A percentile compares a stretch with the other conserved stretches of the same genome.
These are phyloP conservation scores for Dynastes maya DNA, from an alignment of 2,888 invertebrate genomes.

Conservation along the genomic window DNA sequence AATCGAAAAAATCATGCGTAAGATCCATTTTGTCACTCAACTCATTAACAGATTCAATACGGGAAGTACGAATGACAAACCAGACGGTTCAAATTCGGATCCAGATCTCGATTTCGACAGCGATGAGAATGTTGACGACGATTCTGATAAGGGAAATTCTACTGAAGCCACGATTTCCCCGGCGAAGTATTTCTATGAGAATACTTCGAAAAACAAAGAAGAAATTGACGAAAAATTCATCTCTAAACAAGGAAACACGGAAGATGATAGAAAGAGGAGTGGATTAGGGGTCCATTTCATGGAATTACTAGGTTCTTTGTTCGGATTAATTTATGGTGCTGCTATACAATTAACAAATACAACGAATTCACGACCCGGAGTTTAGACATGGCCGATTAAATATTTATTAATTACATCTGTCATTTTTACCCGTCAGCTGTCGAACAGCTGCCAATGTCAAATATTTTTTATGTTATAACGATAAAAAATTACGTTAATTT, in stretches of 20 bases:
- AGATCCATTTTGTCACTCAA: constrained; percentile 54
- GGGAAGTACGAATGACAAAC: background rate
- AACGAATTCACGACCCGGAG: constrained; percentile 9
- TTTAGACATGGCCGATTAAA: background rate
- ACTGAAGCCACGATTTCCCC: background rate
- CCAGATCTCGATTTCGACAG: constrained; percentile 45
- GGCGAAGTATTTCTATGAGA: background rate
- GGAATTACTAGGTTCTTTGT: constrained; percentile 62
- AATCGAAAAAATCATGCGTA: constrained; percentile 55
- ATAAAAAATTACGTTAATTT: too few relatives aligned
- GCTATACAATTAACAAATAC: constrained; percentile 56
- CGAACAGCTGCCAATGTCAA: too few relatives aligned
- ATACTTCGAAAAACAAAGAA: background rate
- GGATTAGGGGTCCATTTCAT: constrained; percentile 62
- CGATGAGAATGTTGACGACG: constrained; percentile 3
- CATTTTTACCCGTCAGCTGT: too few relatives aligned
- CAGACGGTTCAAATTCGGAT: constrained; percentile 2
- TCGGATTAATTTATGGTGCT: constrained; percentile 64
- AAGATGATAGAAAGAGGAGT: background rate
- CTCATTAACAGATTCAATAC: constrained; percentile 40
- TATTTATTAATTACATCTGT: too few relatives aligned
- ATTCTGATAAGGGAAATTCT: constrained; percentile 1
- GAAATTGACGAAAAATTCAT: background rate
- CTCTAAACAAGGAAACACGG: background rate
- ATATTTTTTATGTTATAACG: too few relatives aligned